Conservation (phyloP, 2,797 vertebrate species). For the Morelia viridis region DNA sequence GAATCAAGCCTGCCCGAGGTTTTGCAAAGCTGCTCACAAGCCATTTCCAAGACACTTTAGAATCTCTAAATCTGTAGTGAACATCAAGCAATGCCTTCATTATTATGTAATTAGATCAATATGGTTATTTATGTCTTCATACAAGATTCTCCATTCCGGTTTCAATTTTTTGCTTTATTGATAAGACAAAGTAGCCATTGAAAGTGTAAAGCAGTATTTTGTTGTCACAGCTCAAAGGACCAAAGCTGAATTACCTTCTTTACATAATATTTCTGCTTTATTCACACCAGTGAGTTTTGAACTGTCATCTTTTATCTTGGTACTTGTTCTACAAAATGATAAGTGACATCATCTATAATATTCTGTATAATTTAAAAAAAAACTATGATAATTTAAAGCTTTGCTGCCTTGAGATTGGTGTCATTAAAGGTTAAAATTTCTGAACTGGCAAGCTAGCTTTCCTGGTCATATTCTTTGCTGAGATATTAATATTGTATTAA, state of each 20-base stretch:
- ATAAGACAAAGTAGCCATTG: neutral
- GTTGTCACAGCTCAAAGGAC: neutral
- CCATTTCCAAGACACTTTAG: neutral
- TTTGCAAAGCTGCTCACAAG: neutral
- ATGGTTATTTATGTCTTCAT: neutral
- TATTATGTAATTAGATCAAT: neutral
- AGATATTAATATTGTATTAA: neutral
- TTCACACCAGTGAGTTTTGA: neutral
- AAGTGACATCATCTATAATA: slow-evolving; percentile 32
- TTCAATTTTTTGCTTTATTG: neutral
- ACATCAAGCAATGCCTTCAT: neutral
- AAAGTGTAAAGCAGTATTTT: neutral
- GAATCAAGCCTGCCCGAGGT: neutral
- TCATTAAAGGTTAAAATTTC: slow-evolving; percentile 55
- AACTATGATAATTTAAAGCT: slow-evolving; percentile 24
- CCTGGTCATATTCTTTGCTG: slow-evolving; percentile 18
- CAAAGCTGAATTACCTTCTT: neutral
- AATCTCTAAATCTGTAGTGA: neutral
- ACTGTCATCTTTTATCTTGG: neutral
- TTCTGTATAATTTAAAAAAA: neutral
- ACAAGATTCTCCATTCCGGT: neutral
- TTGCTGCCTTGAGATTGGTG: slow-evolving; percentile 36
- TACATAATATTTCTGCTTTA: neutral
- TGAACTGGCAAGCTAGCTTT: slow-evolving; percentile 34
- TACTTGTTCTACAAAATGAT: slow-evolving; percentile 14